Conservation (phyloP, 2,797 vertebrate species). For the Glossophaga mutica region DNA sequence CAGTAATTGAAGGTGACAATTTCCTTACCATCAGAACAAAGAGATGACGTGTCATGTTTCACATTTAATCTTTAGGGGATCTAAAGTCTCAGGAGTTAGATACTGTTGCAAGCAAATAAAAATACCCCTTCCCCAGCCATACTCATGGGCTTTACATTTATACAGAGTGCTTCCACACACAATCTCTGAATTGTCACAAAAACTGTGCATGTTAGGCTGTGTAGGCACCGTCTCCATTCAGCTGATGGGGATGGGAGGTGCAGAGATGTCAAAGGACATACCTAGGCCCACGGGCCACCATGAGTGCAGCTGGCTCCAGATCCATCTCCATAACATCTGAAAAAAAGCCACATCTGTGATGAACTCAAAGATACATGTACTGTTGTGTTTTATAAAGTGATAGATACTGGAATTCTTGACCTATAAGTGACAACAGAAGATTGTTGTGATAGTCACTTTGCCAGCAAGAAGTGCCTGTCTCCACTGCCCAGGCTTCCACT, state of each 20-base stretch:
- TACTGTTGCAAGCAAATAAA: not conserved
- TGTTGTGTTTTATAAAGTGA: not conserved
- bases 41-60: not conserved
- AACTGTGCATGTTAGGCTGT: not conserved
- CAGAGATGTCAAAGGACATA: not conserved
- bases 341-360: not conserved
- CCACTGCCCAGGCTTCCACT: rapidly evolving
- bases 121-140: not conserved
- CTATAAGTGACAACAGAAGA: not conserved
- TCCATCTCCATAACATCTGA: not conserved
- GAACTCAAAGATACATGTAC: not conserved
- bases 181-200: not conserved
- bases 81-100: not conserved
- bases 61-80: not conserved
- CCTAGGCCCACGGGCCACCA: rapidly evolving
- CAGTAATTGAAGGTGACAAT: constrained; percentile 49
- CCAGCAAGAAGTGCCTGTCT: not conserved
- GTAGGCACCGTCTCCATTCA: not conserved
- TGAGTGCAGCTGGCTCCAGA: not conserved
- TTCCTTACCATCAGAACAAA: not conserved
- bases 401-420: not conserved
- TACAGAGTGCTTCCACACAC: not conserved
- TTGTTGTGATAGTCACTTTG: not conserved
- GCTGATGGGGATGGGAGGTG: not conserved
- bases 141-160: not conserved